Base-by-base conservation (phyloP, 2,113 vertebrate genomes). In the Rhinopomastus cyanomelas region DNA sequence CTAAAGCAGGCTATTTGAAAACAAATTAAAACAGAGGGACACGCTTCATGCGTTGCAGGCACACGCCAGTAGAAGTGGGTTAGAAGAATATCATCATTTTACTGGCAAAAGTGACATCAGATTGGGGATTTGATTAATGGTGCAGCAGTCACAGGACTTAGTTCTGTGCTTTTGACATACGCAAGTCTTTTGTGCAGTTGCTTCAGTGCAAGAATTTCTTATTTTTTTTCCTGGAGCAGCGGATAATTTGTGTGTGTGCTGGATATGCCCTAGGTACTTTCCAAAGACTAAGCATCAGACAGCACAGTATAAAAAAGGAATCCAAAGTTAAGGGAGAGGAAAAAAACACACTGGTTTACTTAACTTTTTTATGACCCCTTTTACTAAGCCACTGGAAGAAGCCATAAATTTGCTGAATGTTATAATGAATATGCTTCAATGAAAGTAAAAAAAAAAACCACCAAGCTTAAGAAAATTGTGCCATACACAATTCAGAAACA, bases 301-400 rank as follows among this genome's bases (percentile, higher is more conserved):
- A 95, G 94, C 90, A 94, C 61, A 87, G 81, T 87, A 94, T 93
- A 94, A 94, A 89, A 95, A 95, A 92, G 71, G 73, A 96, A 95
- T 95, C 95, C 87, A 85, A 91, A 97, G 95, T 95, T 71, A 94
- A 94, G 87, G 68, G 82, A 85, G 56, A 76, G 48, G 86, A 36
- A 88, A 93, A 90, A 95, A 95, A 79, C 88, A 90, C 81, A 90
- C 90, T 89, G 79, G 96, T 96, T 93, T 93, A 95, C 90, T 92
- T 93, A 96, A 97, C 94, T 96, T 97, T 95, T 96, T 96, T 91
- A 95, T 92, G 95, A 96, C 93, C 96, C 88, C 81, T 93, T 95
- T 84, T 90, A 87, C 80, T 71, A 96, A 96, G 92, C 89, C 90
- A 93, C 94, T 92, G 95, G 93, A 95, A 96, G 93, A 89, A 95